Evolutionary conservation across 2,113 vertebrate genomes (phyloP).

Genomic region (Taxidea taxus): DNA sequence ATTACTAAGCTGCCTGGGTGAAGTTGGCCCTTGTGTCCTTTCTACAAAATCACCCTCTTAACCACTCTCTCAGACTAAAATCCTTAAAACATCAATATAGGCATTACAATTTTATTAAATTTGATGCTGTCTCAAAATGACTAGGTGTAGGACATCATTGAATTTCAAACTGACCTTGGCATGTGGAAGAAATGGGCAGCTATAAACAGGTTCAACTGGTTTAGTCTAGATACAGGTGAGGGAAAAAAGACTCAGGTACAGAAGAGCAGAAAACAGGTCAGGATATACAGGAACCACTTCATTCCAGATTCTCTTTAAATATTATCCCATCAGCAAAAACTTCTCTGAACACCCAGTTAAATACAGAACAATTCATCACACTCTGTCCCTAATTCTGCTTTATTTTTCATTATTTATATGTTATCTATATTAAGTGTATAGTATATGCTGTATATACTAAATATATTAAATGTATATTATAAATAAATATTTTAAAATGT

Average conservation of each 20-base stretch:
- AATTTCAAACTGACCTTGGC: constrained; percentile 49
- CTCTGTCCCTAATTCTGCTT: neutral
- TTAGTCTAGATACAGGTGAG: neutral
- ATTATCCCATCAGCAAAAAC: neutral
- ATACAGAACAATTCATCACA: neutral
- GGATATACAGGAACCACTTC: neutral
- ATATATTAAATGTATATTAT: neutral
- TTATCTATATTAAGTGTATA: neutral
- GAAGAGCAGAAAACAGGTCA: neutral
- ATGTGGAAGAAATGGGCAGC: neutral
- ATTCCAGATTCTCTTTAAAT: neutral
- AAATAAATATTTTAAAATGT: neutral
- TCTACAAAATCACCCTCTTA: constrained; percentile 33
- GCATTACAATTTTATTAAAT: constrained; percentile 39
- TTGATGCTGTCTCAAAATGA: constrained; percentile 38
- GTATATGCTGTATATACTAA: neutral
- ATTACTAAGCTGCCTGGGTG: neutral
- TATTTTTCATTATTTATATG: neutral
- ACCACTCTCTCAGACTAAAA: neutral
- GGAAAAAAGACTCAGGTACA: neutral
- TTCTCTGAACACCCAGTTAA: neutral
- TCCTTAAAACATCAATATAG: constrained; percentile 17
- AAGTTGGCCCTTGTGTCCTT: neutral
- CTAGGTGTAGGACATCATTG: neutral
- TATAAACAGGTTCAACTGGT: neutral